Conservation (phyloP, 2,113 vertebrate species). For the Anolis carolinensis region DNA sequence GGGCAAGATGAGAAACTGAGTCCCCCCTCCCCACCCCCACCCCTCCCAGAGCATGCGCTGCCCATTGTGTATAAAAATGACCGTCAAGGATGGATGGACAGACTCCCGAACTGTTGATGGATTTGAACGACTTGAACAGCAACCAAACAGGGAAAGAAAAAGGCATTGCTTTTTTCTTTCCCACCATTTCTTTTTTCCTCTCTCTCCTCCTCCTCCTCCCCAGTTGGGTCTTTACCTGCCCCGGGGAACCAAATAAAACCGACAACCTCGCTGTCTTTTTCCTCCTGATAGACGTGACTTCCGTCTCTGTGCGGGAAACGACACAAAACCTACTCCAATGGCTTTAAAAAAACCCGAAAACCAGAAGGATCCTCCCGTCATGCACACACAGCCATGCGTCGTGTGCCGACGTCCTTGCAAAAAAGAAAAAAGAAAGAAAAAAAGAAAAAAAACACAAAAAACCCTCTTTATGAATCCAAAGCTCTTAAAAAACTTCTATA, state of each 20-base stretch:
- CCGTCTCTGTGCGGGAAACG: slow-evolving; percentile 39
- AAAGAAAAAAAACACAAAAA: neutral
- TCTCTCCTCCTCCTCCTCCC: neutral
- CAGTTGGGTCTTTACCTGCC: slow-evolving; percentile 20
- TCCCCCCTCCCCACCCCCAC: neutral
- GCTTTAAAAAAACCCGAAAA: slow-evolving; percentile 24
- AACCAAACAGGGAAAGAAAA: slow-evolving; percentile 35
- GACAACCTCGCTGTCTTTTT: slow-evolving; percentile 37
- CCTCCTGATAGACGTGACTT: slow-evolving; percentile 36
- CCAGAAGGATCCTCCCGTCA: slow-evolving; percentile 25
- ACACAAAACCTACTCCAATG: slow-evolving; percentile 27
- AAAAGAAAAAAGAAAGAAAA: neutral
- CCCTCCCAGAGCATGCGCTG: neutral
- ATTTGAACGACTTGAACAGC: slow-evolving; percentile 19
- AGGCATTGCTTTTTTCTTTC: neutral
- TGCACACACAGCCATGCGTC: neutral
- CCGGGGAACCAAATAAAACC: slow-evolving; percentile 43
- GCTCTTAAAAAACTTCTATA: slow-evolving; percentile 38
- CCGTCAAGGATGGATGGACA: slow-evolving; percentile 13
- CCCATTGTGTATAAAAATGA: slow-evolving; percentile 26
- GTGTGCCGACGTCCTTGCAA: slow-evolving; percentile 32
- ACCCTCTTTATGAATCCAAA: slow-evolving; percentile 39
- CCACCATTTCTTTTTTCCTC: neutral
- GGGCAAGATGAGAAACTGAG: neutral
- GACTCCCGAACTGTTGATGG: slow-evolving; percentile 34